A percentile compares a stretch with the other conserved stretches of the same genome.
phyloP scores from a whole-genome alignment of 2,888 invertebrate genomes.

The Zhengitettix transpicula region DNA sequence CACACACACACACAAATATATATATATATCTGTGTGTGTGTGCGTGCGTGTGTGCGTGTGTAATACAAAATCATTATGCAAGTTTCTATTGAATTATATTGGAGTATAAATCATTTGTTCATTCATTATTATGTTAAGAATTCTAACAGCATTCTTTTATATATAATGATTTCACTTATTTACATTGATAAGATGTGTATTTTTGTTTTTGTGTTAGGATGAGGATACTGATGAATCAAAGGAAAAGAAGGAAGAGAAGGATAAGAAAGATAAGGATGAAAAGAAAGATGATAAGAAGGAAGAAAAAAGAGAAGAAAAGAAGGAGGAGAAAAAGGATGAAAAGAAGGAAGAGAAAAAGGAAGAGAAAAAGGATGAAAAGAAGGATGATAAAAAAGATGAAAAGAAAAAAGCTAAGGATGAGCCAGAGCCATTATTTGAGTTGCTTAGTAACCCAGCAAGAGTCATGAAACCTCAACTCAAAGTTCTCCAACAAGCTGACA shows the following conservation, averaged over 20 bases:
- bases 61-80: no score
- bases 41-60: no score
- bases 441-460: slow-evolving; percentile 86
- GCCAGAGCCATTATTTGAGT: slow-evolving; percentile 81
- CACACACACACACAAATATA: no score
- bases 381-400: slow-evolving; percentile 27
- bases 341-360: slow-evolving; percentile 27
- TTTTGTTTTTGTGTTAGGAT: slow-evolving; percentile 14
- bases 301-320: slow-evolving; percentile 25
- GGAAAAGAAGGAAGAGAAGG: slow-evolving; percentile 23
- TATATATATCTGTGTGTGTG: no score
- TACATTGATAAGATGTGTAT: background rate
- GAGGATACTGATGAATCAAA: slow-evolving; percentile 36
- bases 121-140: no score
- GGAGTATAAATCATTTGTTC: no score
- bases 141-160: no score
- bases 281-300: slow-evolving; percentile 29
- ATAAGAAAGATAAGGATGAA: slow-evolving; percentile 28
- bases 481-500: slow-evolving; percentile 60
- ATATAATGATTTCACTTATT: no score
- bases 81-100: no score
- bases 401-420: slow-evolving; percentile 45
- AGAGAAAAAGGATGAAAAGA: slow-evolving; percentile 23
- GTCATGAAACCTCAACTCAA: slow-evolving; percentile 71
- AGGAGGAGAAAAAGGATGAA: slow-evolving; percentile 21